A percentile compares a stretch with the other conserved stretches of the same genome.
phyloP scores from a whole-genome alignment of 2,797 vertebrate species.

The Myripristis jacobus region DNA sequence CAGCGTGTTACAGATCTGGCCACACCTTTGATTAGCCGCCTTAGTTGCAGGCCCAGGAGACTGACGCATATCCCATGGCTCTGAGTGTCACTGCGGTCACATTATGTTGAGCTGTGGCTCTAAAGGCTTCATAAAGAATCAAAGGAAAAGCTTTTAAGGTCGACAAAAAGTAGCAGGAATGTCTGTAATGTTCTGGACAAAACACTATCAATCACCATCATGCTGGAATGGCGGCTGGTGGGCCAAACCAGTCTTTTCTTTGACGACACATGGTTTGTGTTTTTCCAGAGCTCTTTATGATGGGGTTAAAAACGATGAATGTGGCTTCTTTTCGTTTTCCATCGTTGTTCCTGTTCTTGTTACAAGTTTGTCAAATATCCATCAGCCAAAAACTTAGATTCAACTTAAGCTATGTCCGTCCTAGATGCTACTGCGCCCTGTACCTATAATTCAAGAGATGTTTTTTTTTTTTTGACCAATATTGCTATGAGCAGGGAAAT shows the following conservation, averaged over 20 bases:
- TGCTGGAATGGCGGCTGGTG: slow-evolving; percentile 21
- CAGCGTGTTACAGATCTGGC: slow-evolving; percentile 51
- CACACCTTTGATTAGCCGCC: slow-evolving; percentile 66
- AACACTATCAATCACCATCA: slow-evolving; percentile 31
- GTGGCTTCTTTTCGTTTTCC: neutral
- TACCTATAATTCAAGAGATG: neutral
- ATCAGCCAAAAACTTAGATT: neutral
- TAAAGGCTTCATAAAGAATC: slow-evolving; percentile 41
- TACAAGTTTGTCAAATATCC: neutral
- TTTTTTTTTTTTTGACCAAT: neutral
- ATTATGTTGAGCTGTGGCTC: slow-evolving; percentile 54
- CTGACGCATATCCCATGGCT: slow-evolving; percentile 62
- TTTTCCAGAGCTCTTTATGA: neutral
- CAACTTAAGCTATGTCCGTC: neutral
- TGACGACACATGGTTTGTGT: slow-evolving; percentile 2
- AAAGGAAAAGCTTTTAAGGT: slow-evolving; percentile 48
- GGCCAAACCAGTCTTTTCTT: slow-evolving; percentile 18
- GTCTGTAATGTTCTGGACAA: slow-evolving; percentile 36
- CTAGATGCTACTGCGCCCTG: neutral
- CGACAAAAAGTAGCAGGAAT: slow-evolving; percentile 59
- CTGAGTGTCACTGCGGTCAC: slow-evolving; percentile 71
- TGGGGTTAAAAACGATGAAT: neutral
- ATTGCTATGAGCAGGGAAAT: neutral
- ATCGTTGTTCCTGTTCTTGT: neutral
- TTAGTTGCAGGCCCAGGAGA: slow-evolving; percentile 54